Evolutionary conservation across 2,797 vertebrate species (phyloP), one percentile per base, ranked within the genome.

Genomic region (Cichlasoma orientale): DNA sequence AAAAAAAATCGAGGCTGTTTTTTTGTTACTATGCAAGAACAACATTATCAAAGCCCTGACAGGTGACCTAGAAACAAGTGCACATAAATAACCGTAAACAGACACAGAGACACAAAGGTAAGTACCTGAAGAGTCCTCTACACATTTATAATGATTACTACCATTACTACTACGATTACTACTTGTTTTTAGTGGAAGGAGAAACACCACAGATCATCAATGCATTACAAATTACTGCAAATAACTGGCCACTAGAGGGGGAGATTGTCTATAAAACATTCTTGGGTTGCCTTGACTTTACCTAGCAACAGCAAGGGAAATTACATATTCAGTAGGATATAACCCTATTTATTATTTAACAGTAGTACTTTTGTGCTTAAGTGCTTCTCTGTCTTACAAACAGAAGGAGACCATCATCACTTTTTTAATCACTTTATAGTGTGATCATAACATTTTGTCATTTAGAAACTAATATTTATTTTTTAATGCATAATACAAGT

Each of bases 161-260:
- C 18, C 13, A 29, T 68, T 29, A 27, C 27, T 27, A 27, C 27
- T 27, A 4, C 4, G 27, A 27, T 27, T 50, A 13, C 41, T 29
- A 68, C 41, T 68, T 66, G 11, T 66, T 5, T 66, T 23, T 66
- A 66, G 41, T 66, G 61, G 25, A 19, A 16, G 10, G 25, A 47
- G 44, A 50, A 50, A 68, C 63, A 8, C 10, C 44, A 50, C 41
- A 27, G 23, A 47, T 7, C 38, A 68, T 50, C 41, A 16, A 50
- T 25, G 11, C 27, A 50, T 50, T 16, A 19, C 63, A 61, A 5
- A 72, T 14, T 13, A 53, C 4, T 10, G 10, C 31, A 16, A 29
- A 33, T 41, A n/a, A 41, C 10, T 75, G 63, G 2, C 84, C 90
- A 90, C 88, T 86, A 89, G 92, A 84, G 80, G 89, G 92, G 4